Conservation (phyloP, 2,113 vertebrate species). For the Pavo muticus region DNA sequence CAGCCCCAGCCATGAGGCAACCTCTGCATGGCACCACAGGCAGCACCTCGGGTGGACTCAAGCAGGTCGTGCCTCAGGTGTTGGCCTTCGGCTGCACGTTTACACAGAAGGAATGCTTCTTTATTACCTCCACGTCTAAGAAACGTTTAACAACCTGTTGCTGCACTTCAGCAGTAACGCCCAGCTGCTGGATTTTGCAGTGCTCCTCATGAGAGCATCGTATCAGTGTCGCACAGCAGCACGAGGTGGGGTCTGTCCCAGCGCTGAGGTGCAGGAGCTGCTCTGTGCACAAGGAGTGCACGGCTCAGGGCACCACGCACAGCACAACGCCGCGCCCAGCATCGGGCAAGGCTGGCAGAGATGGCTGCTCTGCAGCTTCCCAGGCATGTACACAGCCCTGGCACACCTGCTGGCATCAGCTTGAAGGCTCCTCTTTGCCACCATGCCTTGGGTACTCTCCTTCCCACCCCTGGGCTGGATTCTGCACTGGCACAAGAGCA, state of each 20-base stretch:
- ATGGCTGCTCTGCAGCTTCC: neutral
- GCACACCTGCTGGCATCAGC: neutral
- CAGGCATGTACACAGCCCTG: neutral
- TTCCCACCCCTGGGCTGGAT: neutral
- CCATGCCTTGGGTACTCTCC: neutral
- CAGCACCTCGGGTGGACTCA: neutral
- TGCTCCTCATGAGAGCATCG: neutral
- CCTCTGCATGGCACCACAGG: rapidly evolving
- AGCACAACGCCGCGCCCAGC: neutral
- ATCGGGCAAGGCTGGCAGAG: neutral
- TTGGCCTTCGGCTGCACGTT: neutral
- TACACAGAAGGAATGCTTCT: neutral
- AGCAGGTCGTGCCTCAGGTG: neutral
- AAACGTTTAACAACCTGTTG: neutral
- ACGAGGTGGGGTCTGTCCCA: neutral
- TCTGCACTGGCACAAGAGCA: neutral
- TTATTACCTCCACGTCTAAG: neutral
- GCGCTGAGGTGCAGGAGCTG: neutral
- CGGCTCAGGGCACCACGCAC: no score
- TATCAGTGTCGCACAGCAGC: neutral
- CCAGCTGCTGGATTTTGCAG: neutral
- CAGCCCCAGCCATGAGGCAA: neutral
- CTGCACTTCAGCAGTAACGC: neutral
- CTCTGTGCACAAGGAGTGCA: no score
- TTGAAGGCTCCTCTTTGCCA: rapidly evolving